These are phyloP conservation scores for Rhabditophanes sp. DNA, from an alignment of 2,888 invertebrate genomes.

Conservation along the genomic window DNA sequence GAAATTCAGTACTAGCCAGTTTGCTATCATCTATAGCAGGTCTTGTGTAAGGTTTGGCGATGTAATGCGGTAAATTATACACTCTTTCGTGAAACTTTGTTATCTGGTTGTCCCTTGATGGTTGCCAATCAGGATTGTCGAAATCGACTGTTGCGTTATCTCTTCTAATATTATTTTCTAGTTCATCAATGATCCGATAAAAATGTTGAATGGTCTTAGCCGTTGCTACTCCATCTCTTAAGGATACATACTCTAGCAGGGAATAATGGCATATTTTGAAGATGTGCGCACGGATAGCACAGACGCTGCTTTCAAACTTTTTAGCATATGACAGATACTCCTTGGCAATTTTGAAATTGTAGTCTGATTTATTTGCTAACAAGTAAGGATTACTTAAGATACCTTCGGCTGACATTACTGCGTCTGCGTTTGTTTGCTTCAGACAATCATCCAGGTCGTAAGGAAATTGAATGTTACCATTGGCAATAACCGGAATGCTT, in stretches of 20 bases:
- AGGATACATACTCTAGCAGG: slow-evolving; percentile 26
- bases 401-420: slow-evolving; percentile 60
- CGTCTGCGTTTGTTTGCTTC: slow-evolving; percentile 63
- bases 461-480: slow-evolving; percentile 84
- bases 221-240: slow-evolving; percentile 25
- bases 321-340: slow-evolving; percentile 71
- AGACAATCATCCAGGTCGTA: slow-evolving; percentile 72
- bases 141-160: slow-evolving; percentile 12
- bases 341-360: slow-evolving; percentile 56
- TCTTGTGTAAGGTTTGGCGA: slow-evolving; percentile 38
- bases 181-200: slow-evolving; percentile 20
- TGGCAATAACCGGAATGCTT: slow-evolving; percentile 81
- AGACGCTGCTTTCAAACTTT: slow-evolving; percentile 68
- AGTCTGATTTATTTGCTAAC: slow-evolving; percentile 57
- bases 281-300: slow-evolving; percentile 78
- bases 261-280: slow-evolving; percentile 85
- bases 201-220: slow-evolving; percentile 23
- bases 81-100: slow-evolving; percentile 4
- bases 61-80: slow-evolving; percentile 25
- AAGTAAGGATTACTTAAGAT: slow-evolving; percentile 91
- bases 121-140: no score
- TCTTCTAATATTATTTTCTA: no score
- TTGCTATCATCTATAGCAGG: slow-evolving; percentile 15
- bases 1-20: slow-evolving; percentile 7
- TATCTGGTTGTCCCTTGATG: slow-evolving; percentile 3